These are phyloP conservation scores for Epizoanthus scotinus DNA, from an alignment of 92 coral and sea anemone genomes.

Conservation along the genomic window DNA sequence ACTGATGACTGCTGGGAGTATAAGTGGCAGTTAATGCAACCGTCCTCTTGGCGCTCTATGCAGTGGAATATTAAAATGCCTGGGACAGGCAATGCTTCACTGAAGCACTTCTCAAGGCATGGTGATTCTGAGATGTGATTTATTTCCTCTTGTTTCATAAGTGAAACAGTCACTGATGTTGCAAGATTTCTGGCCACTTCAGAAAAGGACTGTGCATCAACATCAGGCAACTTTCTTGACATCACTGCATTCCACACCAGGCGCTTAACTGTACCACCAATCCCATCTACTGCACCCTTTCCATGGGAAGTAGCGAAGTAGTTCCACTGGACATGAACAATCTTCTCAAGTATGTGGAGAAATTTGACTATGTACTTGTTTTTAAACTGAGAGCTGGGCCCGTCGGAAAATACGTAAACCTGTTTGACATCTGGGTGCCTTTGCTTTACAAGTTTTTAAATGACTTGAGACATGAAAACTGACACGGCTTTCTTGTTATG, in stretches of 20 bases:
- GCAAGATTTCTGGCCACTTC: constrained; percentile 57
- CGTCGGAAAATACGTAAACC: constrained; percentile 60
- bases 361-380: constrained; percentile 57
- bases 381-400: too few relatives aligned
- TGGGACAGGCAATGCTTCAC: too few relatives aligned
- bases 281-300: constrained; percentile 63
- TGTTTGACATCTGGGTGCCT: constrained; percentile 42
- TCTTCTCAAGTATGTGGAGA: constrained; percentile 45
- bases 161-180: constrained; percentile 52
- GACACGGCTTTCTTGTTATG: constrained; percentile 68
- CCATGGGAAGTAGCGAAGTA: constrained; percentile 70
- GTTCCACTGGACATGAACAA: constrained; percentile 48
- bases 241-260: constrained; percentile 33
- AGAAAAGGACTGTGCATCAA: constrained; percentile 57
- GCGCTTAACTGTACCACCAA: constrained; percentile 30
- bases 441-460: constrained; percentile 36
- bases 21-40: too few relatives aligned
- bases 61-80: too few relatives aligned
- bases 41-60: too few relatives aligned
- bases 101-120: too few relatives aligned
- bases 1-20: too few relatives aligned
- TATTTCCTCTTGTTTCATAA: constrained; percentile 43
- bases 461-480: constrained; percentile 46
- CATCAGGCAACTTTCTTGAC: constrained; percentile 37
- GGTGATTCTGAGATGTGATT: too few relatives aligned